Evolutionary conservation across 2,888 invertebrate species (phyloP), one percentile per base, ranked within the genome.

Genomic region (Coleophora flavipennella): DNA sequence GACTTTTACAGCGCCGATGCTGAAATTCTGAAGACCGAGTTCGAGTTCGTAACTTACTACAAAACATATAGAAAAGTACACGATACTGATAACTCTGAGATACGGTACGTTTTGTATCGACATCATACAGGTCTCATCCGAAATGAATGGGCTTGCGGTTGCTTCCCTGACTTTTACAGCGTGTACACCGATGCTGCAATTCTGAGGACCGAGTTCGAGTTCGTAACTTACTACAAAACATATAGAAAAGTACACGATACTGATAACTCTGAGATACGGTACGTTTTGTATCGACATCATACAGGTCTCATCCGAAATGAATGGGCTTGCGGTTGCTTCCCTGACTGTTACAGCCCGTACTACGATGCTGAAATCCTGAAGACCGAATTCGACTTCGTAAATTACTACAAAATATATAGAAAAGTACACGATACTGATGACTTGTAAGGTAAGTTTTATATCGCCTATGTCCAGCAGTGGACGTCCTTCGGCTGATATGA

Each of bases 321-420:
- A 14, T 2, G 9, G 33, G 36, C 29, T 25, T 65, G 65, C 11
- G 37, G 44, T 1, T 65, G 66, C 35, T 42, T 62, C 0, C 62
- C 64, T 1, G 36, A 57, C 0, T 90, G 90, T 53, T 86, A 88
- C 1, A 87, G 86, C 0, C 69, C 90, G n/a, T 77, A 83, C 1
- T 90, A 90, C 51, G 88, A 89, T 44, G 88, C 89, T 0, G 90
- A 90, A 61, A 86, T 87, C 7, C 86, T 90, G 0, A 89, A 89
- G 53, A 88, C 89, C 0, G 80, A 86, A 36, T 89, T 84, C 44
- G 78, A 87, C 13, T 8, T 45, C 3, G 3, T 20, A 13, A 28
- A 26, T 13, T 37, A 28, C n/a, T 13, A 32, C 6, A 20, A 43
- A 32, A 28, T 8, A 10, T 1, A 13, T 13, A 1, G 11, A 1